A percentile compares a stretch with the other conserved stretches of the same genome.
Evolutionary conservation across 1,140 invertebrate genomes (phyloP).

Genomic region (Listronotus oregonensis): DNA sequence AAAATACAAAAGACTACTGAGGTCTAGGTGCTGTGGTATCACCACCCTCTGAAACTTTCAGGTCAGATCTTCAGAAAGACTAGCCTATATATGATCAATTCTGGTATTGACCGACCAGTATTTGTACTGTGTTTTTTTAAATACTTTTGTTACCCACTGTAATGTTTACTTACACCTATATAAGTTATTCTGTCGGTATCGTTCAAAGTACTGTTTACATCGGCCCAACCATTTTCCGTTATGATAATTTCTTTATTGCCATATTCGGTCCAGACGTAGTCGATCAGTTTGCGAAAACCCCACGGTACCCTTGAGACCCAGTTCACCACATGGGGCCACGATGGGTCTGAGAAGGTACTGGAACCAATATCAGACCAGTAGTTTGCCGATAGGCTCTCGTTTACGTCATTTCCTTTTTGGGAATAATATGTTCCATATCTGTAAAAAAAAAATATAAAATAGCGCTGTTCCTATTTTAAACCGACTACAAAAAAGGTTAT

Average conservation of each 20-base stretch:
- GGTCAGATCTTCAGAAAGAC: too few species aligned
- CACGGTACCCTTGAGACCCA: constrained; percentile 57
- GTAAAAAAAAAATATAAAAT: too few species aligned
- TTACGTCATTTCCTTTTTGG: too few species aligned
- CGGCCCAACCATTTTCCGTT: constrained; percentile 66
- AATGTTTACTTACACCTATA: constrained; percentile 17
- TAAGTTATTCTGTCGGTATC: constrained; percentile 15
- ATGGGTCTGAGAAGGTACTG: constrained; percentile 5
- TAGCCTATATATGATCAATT: too few species aligned
- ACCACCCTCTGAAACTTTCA: too few species aligned
- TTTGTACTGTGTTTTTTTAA: too few species aligned
- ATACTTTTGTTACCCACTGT: too few species aligned
- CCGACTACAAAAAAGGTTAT: not conserved
- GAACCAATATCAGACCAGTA: constrained; percentile 14
- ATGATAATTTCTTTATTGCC: constrained; percentile 61
- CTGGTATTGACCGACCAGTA: too few species aligned
- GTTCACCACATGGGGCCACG: constrained; percentile 14
- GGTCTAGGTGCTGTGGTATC: too few species aligned
- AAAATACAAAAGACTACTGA: too few species aligned
- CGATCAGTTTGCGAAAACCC: constrained; percentile 69
- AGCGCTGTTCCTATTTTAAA: too few species aligned
- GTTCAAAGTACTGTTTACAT: constrained; percentile 36
- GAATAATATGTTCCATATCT: constrained; percentile 8
- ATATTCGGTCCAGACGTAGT: constrained; percentile 69
- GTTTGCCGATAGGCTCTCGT: too few species aligned